phyloP scores from a whole-genome alignment of 1,140 invertebrate species.

The Rhopalosiphum maidis region DNA sequence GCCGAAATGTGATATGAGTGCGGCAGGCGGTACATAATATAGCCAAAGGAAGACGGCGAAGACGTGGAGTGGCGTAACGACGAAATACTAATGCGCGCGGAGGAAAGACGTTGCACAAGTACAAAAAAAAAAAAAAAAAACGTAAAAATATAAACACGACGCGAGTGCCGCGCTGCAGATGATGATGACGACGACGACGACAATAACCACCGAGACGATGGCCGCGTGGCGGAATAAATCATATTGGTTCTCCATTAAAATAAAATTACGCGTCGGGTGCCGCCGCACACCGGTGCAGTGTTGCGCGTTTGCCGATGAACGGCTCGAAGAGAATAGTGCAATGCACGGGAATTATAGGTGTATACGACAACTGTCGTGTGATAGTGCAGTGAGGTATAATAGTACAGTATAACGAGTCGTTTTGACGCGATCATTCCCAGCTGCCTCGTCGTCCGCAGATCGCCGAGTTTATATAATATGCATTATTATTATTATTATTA shows the following conservation, averaged over 20 bases:
- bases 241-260: constrained; percentile 54
- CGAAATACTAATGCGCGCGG: not conserved
- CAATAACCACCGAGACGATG: not conserved
- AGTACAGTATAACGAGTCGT: constrained; percentile 36
- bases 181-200: not conserved
- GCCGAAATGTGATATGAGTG: not conserved
- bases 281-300: not conserved
- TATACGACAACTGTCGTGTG: not conserved
- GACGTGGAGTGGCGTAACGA: not conserved
- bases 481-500: not conserved
- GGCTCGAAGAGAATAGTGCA: not conserved
- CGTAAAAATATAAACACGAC: not conserved
- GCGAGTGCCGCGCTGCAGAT: not conserved
- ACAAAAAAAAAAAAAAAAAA: constrained; percentile 5
- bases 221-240: constrained; percentile 32
- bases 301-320: not conserved
- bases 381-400: not conserved
- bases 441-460: not conserved
- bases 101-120: constrained; percentile 6
- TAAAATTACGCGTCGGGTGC: constrained; percentile 14
- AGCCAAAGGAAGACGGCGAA: not conserved
- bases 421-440: constrained; percentile 36
- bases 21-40: not conserved
- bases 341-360: no score
- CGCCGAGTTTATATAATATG: not conserved